Base-by-base conservation (phyloP, 2,888 invertebrate genomes). In the Lasioglossum villosulum region DNA sequence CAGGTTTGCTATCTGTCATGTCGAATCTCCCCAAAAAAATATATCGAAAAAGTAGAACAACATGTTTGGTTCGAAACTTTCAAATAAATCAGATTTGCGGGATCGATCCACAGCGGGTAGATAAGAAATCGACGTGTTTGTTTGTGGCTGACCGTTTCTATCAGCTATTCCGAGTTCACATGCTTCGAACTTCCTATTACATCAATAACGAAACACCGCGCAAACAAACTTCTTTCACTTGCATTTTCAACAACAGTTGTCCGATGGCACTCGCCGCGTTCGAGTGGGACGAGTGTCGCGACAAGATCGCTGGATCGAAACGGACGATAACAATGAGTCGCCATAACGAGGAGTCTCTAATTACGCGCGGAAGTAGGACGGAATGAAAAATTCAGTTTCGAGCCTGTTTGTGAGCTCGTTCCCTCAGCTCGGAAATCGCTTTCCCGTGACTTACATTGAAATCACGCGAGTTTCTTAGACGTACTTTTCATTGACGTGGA, bases 351-450 rank as follows among this genome's bases (percentile, higher is more conserved):
- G 27, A 48, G 39, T 59, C 23, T 68, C 48, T 71, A 80, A 83
- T 80, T 75, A 71, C 70, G 30, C 30, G 30, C 30, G 59, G 70
- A 71, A 71, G 45, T 80, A 75, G 70, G 63, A 59, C 80, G 82
- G 27, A 52, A 80, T 80, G 80, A 75, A 83, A 81, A 56, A 83
- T 76, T 83, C 82, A 73, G 72, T 59, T 73, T 45, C 27, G 59
- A 72, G 52, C 37, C 39, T 27, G 75, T 16, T 39, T 34, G 52
- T 19, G n/a, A 27, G 63, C 63, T 59, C 59, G 59, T 14, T 16
- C 3, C 27, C 27, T 2, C 16, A 14, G 14, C 27, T 27, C 59
- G 59, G 14, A 27, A 12, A 14, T 59, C 59, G 27, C 59, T 59
- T 30, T 59, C 59, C 14, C 14, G 27, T 59, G 27, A 59, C 59